Evolutionary conservation across 2,113 vertebrate genomes (phyloP), one percentile per base, ranked within the genome.

Genomic region (Muntiacus reevesi): DNA sequence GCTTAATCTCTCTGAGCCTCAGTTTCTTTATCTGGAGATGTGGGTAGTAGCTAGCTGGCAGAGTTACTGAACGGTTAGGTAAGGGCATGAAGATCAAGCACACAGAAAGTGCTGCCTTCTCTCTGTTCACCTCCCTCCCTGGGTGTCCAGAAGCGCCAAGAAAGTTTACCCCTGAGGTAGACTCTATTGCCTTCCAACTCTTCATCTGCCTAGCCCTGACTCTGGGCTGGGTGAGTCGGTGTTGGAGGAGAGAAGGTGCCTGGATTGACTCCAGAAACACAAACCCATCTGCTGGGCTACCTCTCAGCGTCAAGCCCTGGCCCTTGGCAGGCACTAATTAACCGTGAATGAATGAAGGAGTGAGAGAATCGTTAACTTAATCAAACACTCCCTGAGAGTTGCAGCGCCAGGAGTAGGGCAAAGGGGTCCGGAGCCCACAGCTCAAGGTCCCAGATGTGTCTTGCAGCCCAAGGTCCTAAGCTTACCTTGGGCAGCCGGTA

Each of bases 401-500:
- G 64, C 12, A 14, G 40, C 0, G 3, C 12, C 59, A 28, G 5
- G 60, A 87, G 43, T 30, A 2, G 4, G 21, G 10, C 2, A 40
- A 84, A 88, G 85, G 36, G 59, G 43, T 43, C 25, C 3, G 5
- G 33, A 78, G 50, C 83, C 19, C 0, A 25, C 67, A 50, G 17
- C 16, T 54, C 79, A 64, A 67, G 16, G 30, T 55, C 15, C 71
- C 0, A 3, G 33, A 2, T 8, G 4, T 11, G 5, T 40, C 67
- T 60, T 0, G 3, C 16, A 64, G 36, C 10, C 33, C 36, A 2
- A 2, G 23, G 13, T n/a, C 89, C 15, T 55, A 57, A 43, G 23
- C 82, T 47, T 88, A 99, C 99, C 99, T 99, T 99, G 98, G 99
- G 99, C 79, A 99, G 99, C 54, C 98, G 98, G 98, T 99, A 99